These are phyloP conservation scores for Athene cunicularia DNA, from an alignment of 2,113 vertebrate genomes.

Conservation along the genomic window DNA sequence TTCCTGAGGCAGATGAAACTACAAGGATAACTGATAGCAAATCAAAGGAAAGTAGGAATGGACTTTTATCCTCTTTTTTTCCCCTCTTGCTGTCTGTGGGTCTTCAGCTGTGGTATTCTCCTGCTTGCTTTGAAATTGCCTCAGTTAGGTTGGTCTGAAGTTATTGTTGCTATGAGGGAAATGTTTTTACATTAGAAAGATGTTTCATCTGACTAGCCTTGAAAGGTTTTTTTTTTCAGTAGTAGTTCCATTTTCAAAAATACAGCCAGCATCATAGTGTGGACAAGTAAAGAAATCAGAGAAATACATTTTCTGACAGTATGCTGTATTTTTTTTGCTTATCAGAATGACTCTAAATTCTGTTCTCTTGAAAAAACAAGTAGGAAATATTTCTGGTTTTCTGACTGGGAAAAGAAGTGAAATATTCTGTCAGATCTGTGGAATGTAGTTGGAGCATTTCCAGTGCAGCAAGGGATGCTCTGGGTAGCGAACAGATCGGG, in stretches of 20 bases:
- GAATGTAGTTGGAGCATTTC: neutral
- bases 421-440: neutral
- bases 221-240: neutral
- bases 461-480: neutral
- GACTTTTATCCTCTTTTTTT: neutral
- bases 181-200: neutral
- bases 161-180: neutral
- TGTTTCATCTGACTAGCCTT: slow-evolving; percentile 34
- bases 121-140: slow-evolving; percentile 30
- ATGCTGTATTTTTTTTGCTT: neutral
- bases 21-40: neutral
- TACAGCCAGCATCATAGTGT: neutral
- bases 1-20: neutral
- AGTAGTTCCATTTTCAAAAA: slow-evolving; percentile 8
- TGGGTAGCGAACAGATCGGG: neutral
- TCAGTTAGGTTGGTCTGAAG: slow-evolving; percentile 22
- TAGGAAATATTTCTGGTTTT: neutral
- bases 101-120: neutral
- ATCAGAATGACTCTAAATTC: neutral
- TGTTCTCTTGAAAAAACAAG: neutral
- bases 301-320: neutral
- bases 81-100: neutral
- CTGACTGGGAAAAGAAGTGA: neutral
- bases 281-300: neutral
- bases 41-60: neutral